Evolutionary conservation across 2,113 vertebrate species (phyloP).

Genomic region (Amblyornis subalaris): DNA sequence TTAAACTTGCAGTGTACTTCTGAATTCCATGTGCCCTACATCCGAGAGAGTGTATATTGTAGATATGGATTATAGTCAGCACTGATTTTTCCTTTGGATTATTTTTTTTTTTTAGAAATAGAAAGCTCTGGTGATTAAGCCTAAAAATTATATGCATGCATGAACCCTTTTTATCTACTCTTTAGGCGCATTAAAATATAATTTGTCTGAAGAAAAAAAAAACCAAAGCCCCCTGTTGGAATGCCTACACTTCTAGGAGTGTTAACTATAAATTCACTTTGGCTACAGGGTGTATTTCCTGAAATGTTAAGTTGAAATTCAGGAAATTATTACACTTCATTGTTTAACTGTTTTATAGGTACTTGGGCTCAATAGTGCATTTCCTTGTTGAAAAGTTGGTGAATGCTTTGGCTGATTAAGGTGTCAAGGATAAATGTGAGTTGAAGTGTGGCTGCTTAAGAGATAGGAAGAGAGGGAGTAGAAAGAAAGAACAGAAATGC

Average conservation of each 20-base stretch:
- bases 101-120: not conserved
- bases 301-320: not conserved
- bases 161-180: not conserved
- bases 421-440: slow-evolving; percentile 8
- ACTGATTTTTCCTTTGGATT: not conserved
- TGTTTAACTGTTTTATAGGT: not conserved
- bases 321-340: not conserved
- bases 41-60: not conserved
- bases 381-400: not conserved
- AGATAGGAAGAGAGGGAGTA: slow-evolving; percentile 22
- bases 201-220: not conserved
- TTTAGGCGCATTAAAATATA: not conserved
- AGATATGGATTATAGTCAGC: not conserved
- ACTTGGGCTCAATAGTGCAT: not conserved
- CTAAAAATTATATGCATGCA: not conserved
- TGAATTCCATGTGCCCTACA: not conserved
- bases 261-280: not conserved
- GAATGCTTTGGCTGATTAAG: not conserved
- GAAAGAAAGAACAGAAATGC: not conserved
- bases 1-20: not conserved
- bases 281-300: not conserved
- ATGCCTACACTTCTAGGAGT: not conserved
- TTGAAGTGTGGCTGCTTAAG: slow-evolving; percentile 3
- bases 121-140: not conserved
- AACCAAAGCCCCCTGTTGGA: not conserved